Base-by-base conservation (phyloP, 2,888 invertebrate genomes). In the Amphimallon solstitiale region DNA sequence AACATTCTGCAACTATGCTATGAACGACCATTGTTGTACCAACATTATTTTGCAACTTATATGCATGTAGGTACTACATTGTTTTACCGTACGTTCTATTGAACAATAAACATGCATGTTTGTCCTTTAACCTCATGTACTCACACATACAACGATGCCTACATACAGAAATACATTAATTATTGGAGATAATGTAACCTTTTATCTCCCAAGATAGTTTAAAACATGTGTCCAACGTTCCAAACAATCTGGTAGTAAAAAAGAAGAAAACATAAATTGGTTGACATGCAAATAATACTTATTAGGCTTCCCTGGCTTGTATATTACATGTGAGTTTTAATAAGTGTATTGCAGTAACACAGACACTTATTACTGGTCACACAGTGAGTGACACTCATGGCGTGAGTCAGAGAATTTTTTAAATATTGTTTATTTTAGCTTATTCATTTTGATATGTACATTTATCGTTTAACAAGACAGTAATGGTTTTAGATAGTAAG, bases 41-140 rank as follows among this genome's bases (percentile, higher is more conserved):
- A 40, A 62, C 62, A 62, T 38, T 51, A 62, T 49, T 51, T 62
- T 62, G 51, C 62, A 62, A 62, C 62, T 49, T 49, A 40, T n/a
- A n/a, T 49, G 40, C 34, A 62, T 59, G 56, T 49, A 62, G 62
- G 62, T 62, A 62, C 49, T 38, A 51, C 40, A 62, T 62, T 62
- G 51, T 62, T 62, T 51, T 49, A 62, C 49, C 49, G 49, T 62
- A 40, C 51, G 62, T 43, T 51, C 49, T 48, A 59, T 59, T 59
- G 43, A 40, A 59, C 34, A 59, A 43, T 43, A 43, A 59, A 56
- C 43, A 56, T 56, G 23, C 29, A 45, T 59, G 56, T 23, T 59
- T 59, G 56, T 59, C 56, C 56, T 59, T 59, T 59, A 59, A 59
- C 56, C 56, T 59, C 54, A 23, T 54, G 40, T 59, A 43, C 38